Base-by-base conservation (phyloP, 37 sponge, comb jelly and placozoan species). In the Chondrilla cf. caribensis region DNA sequence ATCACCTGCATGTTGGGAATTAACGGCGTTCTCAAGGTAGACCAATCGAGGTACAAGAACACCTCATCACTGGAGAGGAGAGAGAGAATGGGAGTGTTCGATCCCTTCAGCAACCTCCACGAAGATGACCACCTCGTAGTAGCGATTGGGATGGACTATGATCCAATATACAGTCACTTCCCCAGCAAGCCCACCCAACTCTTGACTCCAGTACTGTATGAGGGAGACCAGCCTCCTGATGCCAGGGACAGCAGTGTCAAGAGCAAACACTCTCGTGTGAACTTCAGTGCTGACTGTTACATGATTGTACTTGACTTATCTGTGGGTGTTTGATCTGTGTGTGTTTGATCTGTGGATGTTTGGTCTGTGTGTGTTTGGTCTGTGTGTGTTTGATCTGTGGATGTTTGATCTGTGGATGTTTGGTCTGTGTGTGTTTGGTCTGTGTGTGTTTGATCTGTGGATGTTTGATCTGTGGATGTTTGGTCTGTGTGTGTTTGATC, bases 81-180 rank as follows among this genome's bases (percentile, higher is more conserved):
- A 24, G 44, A 73, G 42, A 31, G 44, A n/a, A 3, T 17, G 1
- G 44, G 44, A 15, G 76, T 43, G 38, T 3, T 43, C 11, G 21
- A 22, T 39, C 76, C 76, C 11, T 39, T 73, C 11, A 1, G 43
- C 25, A 39, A 39, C 18, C 41, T 73, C 11, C 43, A 73, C 14
- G 11, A 39, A 17, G 24, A 37, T 73, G 76, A 73, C 6, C 38
- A 39, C 21, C 24, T 39, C 40, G 18, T 73, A 39, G 76, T 42
- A 4, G 76, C 44, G 2, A 41, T 73, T 40, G 76, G 76, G 24
- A n/a, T 39, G 76, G 76, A 73, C 44, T 42, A 73, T 25, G 19
- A 43, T 2, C 41, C 41, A 25, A n/a, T 73, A 0, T 73, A 40
- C 36, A n/a, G 18, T 14, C 11, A 73, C 21, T 43, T n/a, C 9